phyloP scores from a whole-genome alignment of 2,888 invertebrate species.

The Apotomis betuletana region DNA sequence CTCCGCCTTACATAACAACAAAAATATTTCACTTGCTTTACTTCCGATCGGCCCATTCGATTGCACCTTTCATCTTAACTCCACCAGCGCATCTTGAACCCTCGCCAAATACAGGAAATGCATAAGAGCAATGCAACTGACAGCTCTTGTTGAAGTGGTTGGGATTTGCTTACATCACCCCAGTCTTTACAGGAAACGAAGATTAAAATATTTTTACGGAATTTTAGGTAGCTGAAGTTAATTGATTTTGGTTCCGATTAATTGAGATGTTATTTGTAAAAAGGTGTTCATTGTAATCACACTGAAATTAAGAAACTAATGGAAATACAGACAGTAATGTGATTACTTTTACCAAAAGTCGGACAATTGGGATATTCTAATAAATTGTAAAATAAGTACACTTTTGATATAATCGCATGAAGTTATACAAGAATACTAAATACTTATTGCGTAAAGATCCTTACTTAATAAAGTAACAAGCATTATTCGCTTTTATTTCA shows the following conservation, averaged over 20 bases:
- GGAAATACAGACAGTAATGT: no score
- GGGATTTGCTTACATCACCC: slow-evolving; percentile 32
- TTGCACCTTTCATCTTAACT: slow-evolving; percentile 49
- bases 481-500: no score
- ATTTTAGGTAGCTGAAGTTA: slow-evolving; percentile 18
- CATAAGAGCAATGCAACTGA: not conserved
- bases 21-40: slow-evolving; percentile 64
- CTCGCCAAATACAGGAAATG: not conserved
- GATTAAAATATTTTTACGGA: slow-evolving; percentile 7
- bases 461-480: no score
- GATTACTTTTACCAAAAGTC: not conserved
- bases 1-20: slow-evolving; percentile 65
- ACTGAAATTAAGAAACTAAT: not conserved
- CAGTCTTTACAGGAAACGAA: slow-evolving; percentile 32
- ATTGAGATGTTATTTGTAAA: not conserved
- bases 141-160: slow-evolving; percentile 38
- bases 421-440: not conserved
- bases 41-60: slow-evolving; percentile 47
- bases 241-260: not conserved
- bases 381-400: not conserved
- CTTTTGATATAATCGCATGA: not conserved
- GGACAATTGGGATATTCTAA: not conserved
- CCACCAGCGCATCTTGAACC: slow-evolving; percentile 43
- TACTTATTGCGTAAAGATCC: not conserved
- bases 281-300: not conserved